Percentiles rank a stretch among this genome's conserved stretches.
Conservation (phyloP, 1,140 invertebrate genomes). For the Armadillidium nasatum region DNA sequence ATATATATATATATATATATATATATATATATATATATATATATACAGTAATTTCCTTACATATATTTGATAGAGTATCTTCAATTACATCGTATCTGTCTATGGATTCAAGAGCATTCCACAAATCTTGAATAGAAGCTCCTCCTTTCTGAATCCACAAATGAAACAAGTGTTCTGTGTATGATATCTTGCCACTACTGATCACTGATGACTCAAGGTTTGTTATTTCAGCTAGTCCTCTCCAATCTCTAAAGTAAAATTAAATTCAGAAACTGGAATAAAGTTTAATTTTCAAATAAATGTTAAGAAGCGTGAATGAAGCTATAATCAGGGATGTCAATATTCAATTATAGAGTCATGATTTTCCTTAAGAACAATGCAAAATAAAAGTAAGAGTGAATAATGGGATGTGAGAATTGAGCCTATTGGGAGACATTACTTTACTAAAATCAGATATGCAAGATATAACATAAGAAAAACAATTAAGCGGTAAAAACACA, state of each 20-base stretch:
- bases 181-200: slow-evolving; percentile 37
- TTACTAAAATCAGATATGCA: too few relatives aligned
- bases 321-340: neutral
- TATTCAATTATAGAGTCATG: neutral
- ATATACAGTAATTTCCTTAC: slow-evolving; percentile 19
- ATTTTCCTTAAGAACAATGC: neutral
- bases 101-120: slow-evolving; percentile 32
- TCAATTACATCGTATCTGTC: slow-evolving; percentile 43
- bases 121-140: slow-evolving; percentile 21
- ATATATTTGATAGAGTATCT: slow-evolving; percentile 34
- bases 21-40: too few relatives aligned
- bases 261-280: neutral
- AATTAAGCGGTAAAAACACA: too few relatives aligned
- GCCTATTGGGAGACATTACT: neutral
- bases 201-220: slow-evolving; percentile 35
- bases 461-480: too few relatives aligned
- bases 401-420: neutral
- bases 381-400: neutral
- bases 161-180: slow-evolving; percentile 39
- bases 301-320: neutral
- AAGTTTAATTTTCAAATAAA: neutral
- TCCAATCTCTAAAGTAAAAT: slow-evolving; percentile 36
- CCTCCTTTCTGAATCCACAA: slow-evolving; percentile 34
- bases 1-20: too few relatives aligned
- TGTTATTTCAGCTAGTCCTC: slow-evolving; percentile 39